phyloP scores from a whole-genome alignment of 2,113 vertebrate genomes.

The Paradisaea rubra region DNA sequence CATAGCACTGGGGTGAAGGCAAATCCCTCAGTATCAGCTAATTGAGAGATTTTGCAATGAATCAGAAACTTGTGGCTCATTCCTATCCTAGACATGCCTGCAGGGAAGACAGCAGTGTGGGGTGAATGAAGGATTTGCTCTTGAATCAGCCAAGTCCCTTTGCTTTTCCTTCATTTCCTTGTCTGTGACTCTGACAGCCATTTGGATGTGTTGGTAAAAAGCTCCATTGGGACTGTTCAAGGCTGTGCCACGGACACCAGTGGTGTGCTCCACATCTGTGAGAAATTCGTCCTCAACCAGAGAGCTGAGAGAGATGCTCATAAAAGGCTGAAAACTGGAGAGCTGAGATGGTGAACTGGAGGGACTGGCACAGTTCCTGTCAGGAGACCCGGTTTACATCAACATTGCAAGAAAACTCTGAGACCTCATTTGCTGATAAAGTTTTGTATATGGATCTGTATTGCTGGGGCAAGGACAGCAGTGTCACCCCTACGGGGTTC shows the following conservation, averaged over 20 bases:
- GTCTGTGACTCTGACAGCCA: neutral
- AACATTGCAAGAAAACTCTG: neutral
- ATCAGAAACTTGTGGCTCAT: neutral
- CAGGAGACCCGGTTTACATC: neutral
- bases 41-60: neutral
- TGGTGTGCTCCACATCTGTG: accelerated
- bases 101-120: neutral
- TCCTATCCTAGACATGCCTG: neutral
- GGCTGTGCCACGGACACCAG: neutral
- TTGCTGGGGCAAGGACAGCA: neutral
- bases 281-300: neutral
- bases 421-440: neutral
- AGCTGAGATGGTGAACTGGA: neutral
- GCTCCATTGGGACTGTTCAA: neutral
- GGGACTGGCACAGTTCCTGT: neutral
- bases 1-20: neutral
- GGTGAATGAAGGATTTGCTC: neutral
- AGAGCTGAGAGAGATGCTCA: neutral
- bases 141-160: neutral
- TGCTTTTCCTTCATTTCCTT: neutral
- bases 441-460: neutral
- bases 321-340: neutral
- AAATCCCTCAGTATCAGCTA: neutral
- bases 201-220: neutral
- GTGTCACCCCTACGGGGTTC: neutral